A percentile compares a stretch with the other conserved stretches of the same genome.
These are phyloP conservation scores for Aethes cnicana DNA, from an alignment of 2,888 invertebrate species.

Conservation along the genomic window DNA sequence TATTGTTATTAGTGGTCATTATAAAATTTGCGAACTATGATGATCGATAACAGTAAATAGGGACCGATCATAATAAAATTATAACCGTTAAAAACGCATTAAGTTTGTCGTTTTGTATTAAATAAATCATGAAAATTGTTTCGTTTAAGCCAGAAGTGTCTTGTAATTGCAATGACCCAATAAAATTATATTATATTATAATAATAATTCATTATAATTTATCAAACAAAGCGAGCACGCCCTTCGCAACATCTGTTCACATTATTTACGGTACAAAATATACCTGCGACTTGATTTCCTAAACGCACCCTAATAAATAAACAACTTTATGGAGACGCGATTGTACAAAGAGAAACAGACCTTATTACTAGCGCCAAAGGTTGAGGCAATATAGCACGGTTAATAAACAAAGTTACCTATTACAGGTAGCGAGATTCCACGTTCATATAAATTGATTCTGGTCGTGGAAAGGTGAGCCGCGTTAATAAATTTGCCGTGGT, in stretches of 20 bases:
- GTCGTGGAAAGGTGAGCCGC: conserved; percentile 8
- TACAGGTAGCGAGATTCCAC: conserved; percentile 15
- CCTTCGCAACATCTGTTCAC: conserved; percentile 17
- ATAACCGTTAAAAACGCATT: too few relatives aligned
- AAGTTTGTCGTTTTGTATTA: too few relatives aligned
- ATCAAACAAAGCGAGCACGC: background rate
- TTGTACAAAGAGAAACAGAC: conserved; percentile 3
- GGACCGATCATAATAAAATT: too few relatives aligned
- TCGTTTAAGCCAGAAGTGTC: too few relatives aligned
- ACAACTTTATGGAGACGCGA: conserved; percentile 24
- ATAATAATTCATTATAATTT: too few relatives aligned
- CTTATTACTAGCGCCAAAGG: conserved; percentile 1
- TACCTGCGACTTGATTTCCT: conserved; percentile 31
- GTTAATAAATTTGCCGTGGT: conserved; percentile 8
- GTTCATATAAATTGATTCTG: conserved; percentile 16
- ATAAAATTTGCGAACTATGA: too few relatives aligned
- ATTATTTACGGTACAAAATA: conserved; percentile 22
- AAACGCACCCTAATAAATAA: conserved; percentile 28
- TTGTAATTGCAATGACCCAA: too few relatives aligned
- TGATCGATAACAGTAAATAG: too few relatives aligned
- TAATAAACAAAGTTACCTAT: conserved; percentile 16
- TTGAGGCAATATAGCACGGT: background rate
- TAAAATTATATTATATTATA: too few relatives aligned
- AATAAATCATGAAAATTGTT: too few relatives aligned
- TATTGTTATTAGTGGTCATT: too few relatives aligned